phyloP scores from a whole-genome alignment of 2,888 invertebrate species.

The Macaria liturata region DNA sequence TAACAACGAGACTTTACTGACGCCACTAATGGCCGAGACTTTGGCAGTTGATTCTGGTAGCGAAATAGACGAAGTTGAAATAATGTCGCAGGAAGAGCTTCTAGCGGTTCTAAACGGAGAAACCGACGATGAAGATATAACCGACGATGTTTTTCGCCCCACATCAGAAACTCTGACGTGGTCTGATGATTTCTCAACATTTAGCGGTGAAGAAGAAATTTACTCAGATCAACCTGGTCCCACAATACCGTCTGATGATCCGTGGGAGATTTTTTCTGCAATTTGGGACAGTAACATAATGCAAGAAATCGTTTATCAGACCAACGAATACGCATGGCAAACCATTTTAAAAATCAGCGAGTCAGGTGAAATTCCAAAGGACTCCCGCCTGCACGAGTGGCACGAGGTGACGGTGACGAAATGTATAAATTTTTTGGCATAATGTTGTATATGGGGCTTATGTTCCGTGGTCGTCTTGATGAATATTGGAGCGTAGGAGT shows the following conservation, averaged over 20 bases:
- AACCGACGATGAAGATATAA: no score
- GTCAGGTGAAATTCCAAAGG: slow-evolving; percentile 3
- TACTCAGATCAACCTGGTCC: slow-evolving; percentile 1
- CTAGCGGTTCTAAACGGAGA: no score
- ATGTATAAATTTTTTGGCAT: slow-evolving; percentile 7
- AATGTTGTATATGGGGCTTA: slow-evolving; percentile 8
- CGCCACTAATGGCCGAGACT: no score
- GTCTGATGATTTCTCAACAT: neutral
- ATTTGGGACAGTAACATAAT: slow-evolving; percentile 5
- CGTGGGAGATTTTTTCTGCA: slow-evolving; percentile 5
- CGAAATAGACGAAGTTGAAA: no score
- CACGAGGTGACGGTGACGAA: neutral
- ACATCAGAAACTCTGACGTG: no score
- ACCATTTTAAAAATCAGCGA: slow-evolving; percentile 2
- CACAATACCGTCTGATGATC: slow-evolving; percentile 5
- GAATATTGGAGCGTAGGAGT: slow-evolving; percentile 28
- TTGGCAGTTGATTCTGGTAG: no score
- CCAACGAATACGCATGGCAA: slow-evolving; percentile 9
- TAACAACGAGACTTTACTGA: no score
- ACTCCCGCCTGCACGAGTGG: neutral
- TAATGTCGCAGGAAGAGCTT: no score
- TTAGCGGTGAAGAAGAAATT: slow-evolving; percentile 1
- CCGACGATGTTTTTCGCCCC: no score
- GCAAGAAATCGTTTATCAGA: slow-evolving; percentile 10
- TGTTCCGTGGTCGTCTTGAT: slow-evolving; percentile 7